These are phyloP conservation scores for Botia kubotai DNA, from an alignment of 2,797 vertebrate species.

Conservation along the genomic window DNA sequence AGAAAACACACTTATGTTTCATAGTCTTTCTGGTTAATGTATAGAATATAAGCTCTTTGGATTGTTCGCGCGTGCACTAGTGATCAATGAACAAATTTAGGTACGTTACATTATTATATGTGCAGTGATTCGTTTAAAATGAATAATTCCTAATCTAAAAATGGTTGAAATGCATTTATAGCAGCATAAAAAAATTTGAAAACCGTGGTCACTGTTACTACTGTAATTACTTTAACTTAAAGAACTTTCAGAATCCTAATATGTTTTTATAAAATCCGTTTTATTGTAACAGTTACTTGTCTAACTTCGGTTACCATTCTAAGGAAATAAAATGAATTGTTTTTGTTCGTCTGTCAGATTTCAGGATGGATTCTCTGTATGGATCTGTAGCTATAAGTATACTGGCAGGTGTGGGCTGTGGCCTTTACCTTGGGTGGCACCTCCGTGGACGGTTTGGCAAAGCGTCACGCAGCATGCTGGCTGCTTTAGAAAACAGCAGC, in stretches of 20 bases:
- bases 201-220: too few relatives aligned
- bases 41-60: background rate
- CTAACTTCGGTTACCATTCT: background rate
- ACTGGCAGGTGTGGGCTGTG: constrained; percentile 83
- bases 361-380: constrained; percentile 80
- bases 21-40: background rate
- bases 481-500: constrained; percentile 39
- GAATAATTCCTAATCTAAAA: too few relatives aligned
- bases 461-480: constrained; percentile 49
- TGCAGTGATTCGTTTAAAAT: background rate
- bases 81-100: background rate
- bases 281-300: background rate
- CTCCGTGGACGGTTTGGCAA: constrained; percentile 73
- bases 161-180: too few relatives aligned
- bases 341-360: constrained; percentile 19
- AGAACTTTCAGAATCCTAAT: too few relatives aligned
- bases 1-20: background rate
- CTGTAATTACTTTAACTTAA: too few relatives aligned
- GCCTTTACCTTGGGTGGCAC: constrained; percentile 88
- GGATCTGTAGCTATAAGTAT: constrained; percentile 76
- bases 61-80: background rate
- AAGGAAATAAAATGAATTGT: background rate
- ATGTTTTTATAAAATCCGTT: background rate
- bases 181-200: too few relatives aligned
- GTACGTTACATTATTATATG: background rate